Evolutionary conservation across 2,113 vertebrate species (phyloP).

Genomic region (Serilophus lunatus): DNA sequence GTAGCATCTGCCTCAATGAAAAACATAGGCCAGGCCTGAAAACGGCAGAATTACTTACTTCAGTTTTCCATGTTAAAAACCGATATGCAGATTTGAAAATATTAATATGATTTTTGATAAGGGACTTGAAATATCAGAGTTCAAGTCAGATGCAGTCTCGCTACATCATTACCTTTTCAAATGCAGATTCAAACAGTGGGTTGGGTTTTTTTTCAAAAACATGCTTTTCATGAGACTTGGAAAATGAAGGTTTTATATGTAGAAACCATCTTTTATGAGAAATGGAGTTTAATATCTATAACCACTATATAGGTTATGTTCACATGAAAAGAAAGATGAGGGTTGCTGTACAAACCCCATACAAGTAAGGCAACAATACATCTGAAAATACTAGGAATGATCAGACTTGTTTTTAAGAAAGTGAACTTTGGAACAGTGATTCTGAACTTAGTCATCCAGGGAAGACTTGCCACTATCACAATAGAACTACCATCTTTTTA

Average conservation of each 20-base stretch:
- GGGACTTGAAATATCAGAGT: neutral
- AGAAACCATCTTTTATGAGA: neutral
- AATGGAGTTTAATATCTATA: neutral
- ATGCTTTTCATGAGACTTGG: neutral
- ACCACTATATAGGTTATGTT: neutral
- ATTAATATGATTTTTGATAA: neutral
- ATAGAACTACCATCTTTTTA: neutral
- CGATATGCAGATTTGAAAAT: neutral
- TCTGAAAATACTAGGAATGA: neutral
- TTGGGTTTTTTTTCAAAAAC: neutral
- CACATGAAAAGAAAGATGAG: neutral
- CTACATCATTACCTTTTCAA: neutral
- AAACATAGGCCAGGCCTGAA: neutral
- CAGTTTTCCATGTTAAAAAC: neutral
- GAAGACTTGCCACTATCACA: neutral
- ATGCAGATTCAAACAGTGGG: neutral
- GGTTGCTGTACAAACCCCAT: neutral
- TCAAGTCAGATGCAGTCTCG: neutral
- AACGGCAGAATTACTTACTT: neutral
- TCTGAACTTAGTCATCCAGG: neutral
- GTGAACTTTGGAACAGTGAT: neutral
- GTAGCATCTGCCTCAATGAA: neutral
- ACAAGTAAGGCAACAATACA: neutral
- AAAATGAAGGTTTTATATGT: neutral
- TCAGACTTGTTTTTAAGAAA: neutral